These are phyloP conservation scores for Fragum fragum DNA, from an alignment of 2,888 invertebrate species.

Conservation along the genomic window DNA sequence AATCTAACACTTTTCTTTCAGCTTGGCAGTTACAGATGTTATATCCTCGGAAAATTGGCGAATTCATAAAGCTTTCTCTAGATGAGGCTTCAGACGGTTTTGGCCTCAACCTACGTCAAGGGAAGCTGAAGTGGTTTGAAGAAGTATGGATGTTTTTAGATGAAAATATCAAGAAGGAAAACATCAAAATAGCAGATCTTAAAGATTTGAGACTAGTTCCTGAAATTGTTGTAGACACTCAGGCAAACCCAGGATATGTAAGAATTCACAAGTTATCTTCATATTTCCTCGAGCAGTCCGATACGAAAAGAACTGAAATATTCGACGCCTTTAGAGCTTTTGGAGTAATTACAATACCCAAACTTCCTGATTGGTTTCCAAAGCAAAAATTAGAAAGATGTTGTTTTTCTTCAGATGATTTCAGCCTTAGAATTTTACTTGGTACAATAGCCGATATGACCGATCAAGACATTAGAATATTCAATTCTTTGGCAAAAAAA, in stretches of 20 bases:
- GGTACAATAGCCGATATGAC: not conserved
- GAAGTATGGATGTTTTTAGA: constrained; percentile 8
- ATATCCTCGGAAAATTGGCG: not conserved
- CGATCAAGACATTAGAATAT: not conserved
- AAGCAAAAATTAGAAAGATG: not conserved
- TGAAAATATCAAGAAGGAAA: too few species aligned
- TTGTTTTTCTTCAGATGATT: not conserved
- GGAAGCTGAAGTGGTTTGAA: not conserved
- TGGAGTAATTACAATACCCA: not conserved
- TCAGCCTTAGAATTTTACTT: not conserved
- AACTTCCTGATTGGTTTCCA: constrained; percentile 22
- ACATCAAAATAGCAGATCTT: not conserved
- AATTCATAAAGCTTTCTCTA: not conserved
- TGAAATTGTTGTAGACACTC: not conserved
- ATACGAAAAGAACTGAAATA: not conserved
- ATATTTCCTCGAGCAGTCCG: not conserved
- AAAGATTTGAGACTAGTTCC: constrained; percentile 4
- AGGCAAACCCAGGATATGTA: not conserved
- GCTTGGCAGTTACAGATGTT: not conserved
- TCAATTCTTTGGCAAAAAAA: not conserved
- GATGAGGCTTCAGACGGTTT: not conserved
- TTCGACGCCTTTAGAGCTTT: not conserved
- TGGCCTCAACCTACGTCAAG: not conserved
- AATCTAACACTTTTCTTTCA: not conserved
- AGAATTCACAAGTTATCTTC: not conserved